Conservation (phyloP, 2,113 vertebrate species). For the Pterocles burchelli region DNA sequence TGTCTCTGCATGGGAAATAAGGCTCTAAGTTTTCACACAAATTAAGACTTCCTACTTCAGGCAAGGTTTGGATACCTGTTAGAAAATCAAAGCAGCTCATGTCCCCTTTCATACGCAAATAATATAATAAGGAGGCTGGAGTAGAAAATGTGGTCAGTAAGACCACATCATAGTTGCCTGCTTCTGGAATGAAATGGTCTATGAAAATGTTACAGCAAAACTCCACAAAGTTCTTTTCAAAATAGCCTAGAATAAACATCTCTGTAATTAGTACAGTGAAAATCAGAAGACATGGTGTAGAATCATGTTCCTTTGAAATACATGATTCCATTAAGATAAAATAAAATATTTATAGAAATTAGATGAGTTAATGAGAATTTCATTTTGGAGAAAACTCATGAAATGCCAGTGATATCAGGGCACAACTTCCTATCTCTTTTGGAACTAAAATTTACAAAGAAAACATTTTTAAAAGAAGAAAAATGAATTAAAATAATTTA, state of each 20-base stretch:
- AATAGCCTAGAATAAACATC: not conserved
- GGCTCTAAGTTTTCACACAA: not conserved
- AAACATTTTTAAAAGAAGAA: not conserved
- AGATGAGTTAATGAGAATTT: not conserved
- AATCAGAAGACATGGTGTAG: not conserved
- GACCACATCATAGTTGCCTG: not conserved
- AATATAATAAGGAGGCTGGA: not conserved
- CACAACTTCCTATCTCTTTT: not conserved
- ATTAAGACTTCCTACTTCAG: not conserved
- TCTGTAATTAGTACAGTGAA: not conserved
- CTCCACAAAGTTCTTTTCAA: not conserved
- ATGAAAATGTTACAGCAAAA: not conserved
- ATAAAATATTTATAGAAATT: conserved; percentile 18
- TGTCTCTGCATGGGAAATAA: not conserved
- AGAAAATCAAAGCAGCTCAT: not conserved
- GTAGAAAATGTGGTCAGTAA: not conserved
- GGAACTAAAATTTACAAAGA: not conserved
- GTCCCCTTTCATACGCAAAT: not conserved
- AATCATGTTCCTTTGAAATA: not conserved
- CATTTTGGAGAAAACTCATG: not conserved
- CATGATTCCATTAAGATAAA: not conserved
- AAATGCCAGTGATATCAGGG: not conserved
- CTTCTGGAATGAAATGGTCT: not conserved
- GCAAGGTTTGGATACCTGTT: not conserved
- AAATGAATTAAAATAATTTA: not conserved